Base-by-base conservation (phyloP, 2,113 vertebrate species). In the Podarcis cretensis region DNA sequence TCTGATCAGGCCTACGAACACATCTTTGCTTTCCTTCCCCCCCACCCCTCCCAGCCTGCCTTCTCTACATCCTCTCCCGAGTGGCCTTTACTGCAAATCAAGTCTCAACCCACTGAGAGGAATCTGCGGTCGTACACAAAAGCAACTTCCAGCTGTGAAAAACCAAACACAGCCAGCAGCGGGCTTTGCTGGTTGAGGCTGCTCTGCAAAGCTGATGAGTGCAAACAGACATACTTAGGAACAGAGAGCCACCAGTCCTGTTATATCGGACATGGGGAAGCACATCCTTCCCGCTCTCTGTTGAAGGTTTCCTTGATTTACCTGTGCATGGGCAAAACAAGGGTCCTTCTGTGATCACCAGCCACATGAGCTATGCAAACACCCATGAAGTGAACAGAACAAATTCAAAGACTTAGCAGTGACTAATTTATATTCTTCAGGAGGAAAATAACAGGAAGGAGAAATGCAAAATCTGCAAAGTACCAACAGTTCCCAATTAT, bases 1-100 rank as follows among this genome's bases (percentile, higher is more conserved):
- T 95, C 89, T 94, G 94, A 94, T 95, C 90, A 95, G 89, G 91
- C 88, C 92, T 92, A 93, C 91, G 90, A 95, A 96, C 94, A 90
- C 90, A 92, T 96, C 87, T 93, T 93, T 95, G 37, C 23, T 43
- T 94, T 89, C 90, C 91, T 96, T 79, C 92, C 93, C 90, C 88
- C 92, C 35, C 92, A 37, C 94, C 91, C 88, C 93, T n/a, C 94
- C 94, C 27, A 16, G 91, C 91, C 87, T 74, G 12, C 89, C 85
- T 84, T 93, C 95, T 89, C 57, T 43, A 92, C 91, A 91, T 71
- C 32, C 63, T 0, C 30, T 93, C 93, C 89, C 89, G 30, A 87
- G 92, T 87, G 93, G 89, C 91, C 88, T 77, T 87, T 89, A 89
- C 85, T 91, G 89, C 92, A 94, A 95, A 96, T 91, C 92, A 90